A percentile compares a stretch with the other conserved stretches of the same genome.
These are phyloP conservation scores for Habropoda laboriosa DNA, from an alignment of 1,140 invertebrate species.

Conservation along the genomic window DNA sequence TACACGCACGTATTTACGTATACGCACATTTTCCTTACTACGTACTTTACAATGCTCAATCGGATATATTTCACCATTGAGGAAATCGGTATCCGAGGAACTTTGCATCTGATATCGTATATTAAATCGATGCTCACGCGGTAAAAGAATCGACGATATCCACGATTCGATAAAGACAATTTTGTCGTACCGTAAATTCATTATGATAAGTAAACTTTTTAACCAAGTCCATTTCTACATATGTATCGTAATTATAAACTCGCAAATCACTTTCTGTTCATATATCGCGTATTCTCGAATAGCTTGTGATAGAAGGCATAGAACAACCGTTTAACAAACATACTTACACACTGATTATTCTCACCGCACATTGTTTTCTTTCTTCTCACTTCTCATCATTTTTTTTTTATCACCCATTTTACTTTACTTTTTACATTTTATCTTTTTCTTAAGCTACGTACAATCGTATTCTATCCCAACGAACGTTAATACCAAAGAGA, in stretches of 20 bases:
- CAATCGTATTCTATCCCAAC: conserved; percentile 47
- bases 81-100: not conserved
- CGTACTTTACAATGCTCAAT: not conserved
- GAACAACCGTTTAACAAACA: no score
- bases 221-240: not conserved
- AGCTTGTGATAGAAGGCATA: conserved; percentile 24
- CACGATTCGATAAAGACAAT: conserved; percentile 32
- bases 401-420: conserved; percentile 21
- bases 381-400: no score
- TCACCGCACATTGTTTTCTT: no score
- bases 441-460: conserved; percentile 52
- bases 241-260: not conserved
- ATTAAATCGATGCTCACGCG: conserved; percentile 19
- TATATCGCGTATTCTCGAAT: not conserved
- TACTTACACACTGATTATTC: conserved; percentile 49
- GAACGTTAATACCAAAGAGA: conserved; percentile 62
- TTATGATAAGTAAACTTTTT: not conserved
- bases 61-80: not conserved
- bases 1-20: not conserved
- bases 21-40: not conserved
- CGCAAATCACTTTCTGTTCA: not conserved
- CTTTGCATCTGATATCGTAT: conserved; percentile 26
- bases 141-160: conserved; percentile 17
- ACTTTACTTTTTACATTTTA: conserved; percentile 33
- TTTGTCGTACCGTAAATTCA: not conserved